Evolutionary conservation across 2,113 vertebrate genomes (phyloP).

Genomic region (Prolemur simus): DNA sequence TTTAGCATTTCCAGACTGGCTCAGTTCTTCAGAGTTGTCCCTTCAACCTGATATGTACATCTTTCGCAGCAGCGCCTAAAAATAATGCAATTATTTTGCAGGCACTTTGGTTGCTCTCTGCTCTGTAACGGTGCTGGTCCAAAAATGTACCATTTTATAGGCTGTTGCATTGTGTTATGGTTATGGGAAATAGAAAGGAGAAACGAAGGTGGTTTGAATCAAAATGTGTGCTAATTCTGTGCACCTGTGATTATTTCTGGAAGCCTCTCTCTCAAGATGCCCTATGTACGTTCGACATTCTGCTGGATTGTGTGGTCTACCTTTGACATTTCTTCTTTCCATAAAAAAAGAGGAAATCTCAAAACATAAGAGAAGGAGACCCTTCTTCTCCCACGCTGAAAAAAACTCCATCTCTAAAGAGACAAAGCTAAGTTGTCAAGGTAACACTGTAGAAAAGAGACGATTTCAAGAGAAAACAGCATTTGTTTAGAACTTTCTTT

Average conservation of each 20-base stretch:
- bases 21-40: slow-evolving; percentile 69
- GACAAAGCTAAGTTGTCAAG: slow-evolving; percentile 82
- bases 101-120: slow-evolving; percentile 75
- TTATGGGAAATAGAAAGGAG: neutral
- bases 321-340: slow-evolving; percentile 37
- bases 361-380: slow-evolving; percentile 60
- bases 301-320: neutral
- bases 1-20: slow-evolving; percentile 79
- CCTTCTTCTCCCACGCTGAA: slow-evolving; percentile 65
- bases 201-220: slow-evolving; percentile 56
- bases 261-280: slow-evolving; percentile 60
- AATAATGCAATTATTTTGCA: slow-evolving; percentile 83
- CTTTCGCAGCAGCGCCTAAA: slow-evolving; percentile 77
- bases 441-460: slow-evolving; percentile 81
- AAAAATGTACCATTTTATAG: slow-evolving; percentile 63
- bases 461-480: slow-evolving; percentile 78
- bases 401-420: slow-evolving; percentile 68
- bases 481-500: slow-evolving; percentile 20
- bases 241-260: slow-evolving; percentile 74
- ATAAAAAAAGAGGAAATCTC: slow-evolving; percentile 50
- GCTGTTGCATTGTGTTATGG: neutral
- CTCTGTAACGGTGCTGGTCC: slow-evolving; percentile 62
- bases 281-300: neutral
- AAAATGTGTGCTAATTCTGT: slow-evolving; percentile 71
- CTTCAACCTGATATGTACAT: slow-evolving; percentile 73